Evolutionary conservation across 2,888 invertebrate genomes (phyloP).

Genomic region (Petrophora chlorosata): DNA sequence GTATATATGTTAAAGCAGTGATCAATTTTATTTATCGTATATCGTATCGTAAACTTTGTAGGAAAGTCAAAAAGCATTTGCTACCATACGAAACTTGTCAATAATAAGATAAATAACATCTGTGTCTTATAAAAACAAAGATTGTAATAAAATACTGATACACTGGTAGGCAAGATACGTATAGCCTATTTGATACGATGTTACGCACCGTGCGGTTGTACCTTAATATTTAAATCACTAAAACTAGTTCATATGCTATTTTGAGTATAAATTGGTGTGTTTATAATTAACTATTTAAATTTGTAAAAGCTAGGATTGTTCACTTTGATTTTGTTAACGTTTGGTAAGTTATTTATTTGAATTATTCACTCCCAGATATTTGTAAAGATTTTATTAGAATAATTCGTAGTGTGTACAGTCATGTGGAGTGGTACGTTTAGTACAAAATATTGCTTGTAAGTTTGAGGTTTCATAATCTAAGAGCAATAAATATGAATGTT

Average conservation of each 20-base stretch:
- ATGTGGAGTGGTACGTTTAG: slow-evolving; percentile 74
- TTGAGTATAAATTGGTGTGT: slow-evolving; percentile 13
- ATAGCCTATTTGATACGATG: background rate
- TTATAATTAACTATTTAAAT: slow-evolving; percentile 21
- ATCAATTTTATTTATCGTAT: slow-evolving; percentile 8
- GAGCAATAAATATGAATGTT: slow-evolving; percentile 79
- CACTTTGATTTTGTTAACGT: slow-evolving; percentile 37
- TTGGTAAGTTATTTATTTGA: slow-evolving; percentile 44
- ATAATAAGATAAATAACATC: background rate
- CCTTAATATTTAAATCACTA: background rate
- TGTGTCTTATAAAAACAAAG: background rate
- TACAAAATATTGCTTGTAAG: slow-evolving; percentile 77
- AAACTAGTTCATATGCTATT: background rate
- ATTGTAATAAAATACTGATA: background rate
- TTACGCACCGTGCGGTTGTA: slow-evolving; percentile 3
- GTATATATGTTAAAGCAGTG: slow-evolving; percentile 11
- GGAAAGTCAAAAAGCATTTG: too few relatives aligned
- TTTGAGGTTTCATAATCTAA: slow-evolving; percentile 68
- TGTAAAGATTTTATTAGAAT: slow-evolving; percentile 44
- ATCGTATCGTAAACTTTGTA: too few relatives aligned
- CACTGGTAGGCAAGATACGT: too few relatives aligned
- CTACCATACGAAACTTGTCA: too few relatives aligned
- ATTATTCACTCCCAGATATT: slow-evolving; percentile 36
- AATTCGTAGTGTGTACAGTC: slow-evolving; percentile 54
- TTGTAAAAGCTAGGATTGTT: slow-evolving; percentile 34